Evolutionary conservation across 2,888 invertebrate genomes (phyloP), one percentile per base, ranked within the genome.

Genomic region (Hydriomena furcata): DNA sequence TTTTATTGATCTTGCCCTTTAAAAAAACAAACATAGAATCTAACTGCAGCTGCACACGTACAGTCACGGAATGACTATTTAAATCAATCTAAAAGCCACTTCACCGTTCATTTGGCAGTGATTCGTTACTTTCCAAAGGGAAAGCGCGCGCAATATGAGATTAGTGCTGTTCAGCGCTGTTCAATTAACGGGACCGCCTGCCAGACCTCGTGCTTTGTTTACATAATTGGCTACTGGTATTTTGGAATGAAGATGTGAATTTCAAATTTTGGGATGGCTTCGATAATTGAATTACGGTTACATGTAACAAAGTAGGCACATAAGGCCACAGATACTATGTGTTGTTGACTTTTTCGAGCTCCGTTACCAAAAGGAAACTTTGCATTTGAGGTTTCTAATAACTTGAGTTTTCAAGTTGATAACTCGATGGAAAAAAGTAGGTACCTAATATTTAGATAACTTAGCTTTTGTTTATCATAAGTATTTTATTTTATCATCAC

Each of bases 51-150:
- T 34, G n/a, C 30, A 27, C 13, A 24, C 38, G 38, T 25, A 17
- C 38, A 53, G 13, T 35, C 30, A 63, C 32, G 25, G 50, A 55
- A 58, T 58, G 55, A 58, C 60, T 54, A 49, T 55, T 38, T 55
- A 58, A 60, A 58, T 60, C 58, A 58, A 58, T 60, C 49, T 37
- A 31, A 41, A 55, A 55, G 55, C 37, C 50, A 43, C 58, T 58
- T 58, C 55, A 55, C 60, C 58, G 64, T 68, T 72, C 68, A 74
- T 67, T 73, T 73, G 66, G 60, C 68, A 66, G 64, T 65, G 65
- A 69, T 73, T 68, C 69, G 68, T 75, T 80, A 78, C 83, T 86
- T 86, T 87, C 82, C 78, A 82, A 84, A 83, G 75, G 81, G 86
- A 87, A 86, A 86, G 84, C 79, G 78, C 69, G 67, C 56, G 71